Base-by-base conservation (phyloP, 2,113 vertebrate species). In the Centropristis striata region DNA sequence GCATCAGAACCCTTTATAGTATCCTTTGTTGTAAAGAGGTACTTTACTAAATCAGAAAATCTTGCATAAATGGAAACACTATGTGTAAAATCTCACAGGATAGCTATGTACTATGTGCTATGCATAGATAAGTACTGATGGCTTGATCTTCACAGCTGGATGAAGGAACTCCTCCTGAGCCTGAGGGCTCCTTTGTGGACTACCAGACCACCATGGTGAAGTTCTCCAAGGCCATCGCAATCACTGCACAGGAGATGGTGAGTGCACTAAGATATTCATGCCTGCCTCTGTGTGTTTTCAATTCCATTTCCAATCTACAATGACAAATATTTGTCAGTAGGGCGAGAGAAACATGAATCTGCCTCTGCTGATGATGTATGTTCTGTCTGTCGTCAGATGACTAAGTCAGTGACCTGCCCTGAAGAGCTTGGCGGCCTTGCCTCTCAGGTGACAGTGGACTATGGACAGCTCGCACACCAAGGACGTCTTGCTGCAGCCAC, bases 201-300 rank as follows among this genome's bases (percentile, higher is more conserved):
- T 99, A 98, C 91, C 98, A 99, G 94, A 99, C 98, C 15, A 98
- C 98, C 0, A 98, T 98, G 94, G 98, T 99, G 78, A 99, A 99
- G 91, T 99, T 96, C 60, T 99, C 97, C 80, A 99, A 99, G 93
- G 97, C 97, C 55, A 97, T 99, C 47, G 97, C 98, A 0, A 97
- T 99, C 73, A 99, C 97, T 5, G 96, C 98, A 39, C 98, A 99
- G 88, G 98, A 99, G 93, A 99, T 99, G 98, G 98, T 99, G 93
- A 97, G 96, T 54, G 60, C 36, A 37, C 12, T 13, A 4, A 6
- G 4, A 41, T 57, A 69, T 57, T 36, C 1, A 47, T 28, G 21
- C 2, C 41, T 49, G 14, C 27, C 42, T 47, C 8, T 71, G 28
- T 75, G 27, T 65, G 13, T 57, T 60, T 72, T 75, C 32, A 28